Percentiles rank a stretch among this genome's conserved stretches.
These are phyloP conservation scores for Plagodis dolabraria DNA, from an alignment of 2,888 invertebrate species.

Conservation along the genomic window DNA sequence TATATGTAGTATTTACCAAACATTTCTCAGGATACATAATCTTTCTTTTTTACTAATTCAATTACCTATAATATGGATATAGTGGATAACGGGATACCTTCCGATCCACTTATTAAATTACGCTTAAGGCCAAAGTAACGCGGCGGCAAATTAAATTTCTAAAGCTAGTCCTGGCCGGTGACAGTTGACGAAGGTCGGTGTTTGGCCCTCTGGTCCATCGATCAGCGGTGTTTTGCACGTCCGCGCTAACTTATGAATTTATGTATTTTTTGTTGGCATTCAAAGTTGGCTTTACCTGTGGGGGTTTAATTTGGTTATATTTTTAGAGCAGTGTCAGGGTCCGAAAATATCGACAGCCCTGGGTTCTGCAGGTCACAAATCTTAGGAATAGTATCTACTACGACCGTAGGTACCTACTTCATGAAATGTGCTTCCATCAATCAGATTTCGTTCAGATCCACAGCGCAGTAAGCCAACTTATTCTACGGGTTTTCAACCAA, in stretches of 20 bases:
- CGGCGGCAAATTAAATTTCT: conserved; percentile 74
- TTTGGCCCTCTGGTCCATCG: conserved; percentile 46
- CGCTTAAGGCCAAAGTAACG: conserved; percentile 48
- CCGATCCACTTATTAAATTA: conserved; percentile 51
- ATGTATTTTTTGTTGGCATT: conserved; percentile 29
- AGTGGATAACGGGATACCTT: neutral
- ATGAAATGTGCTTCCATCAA: no score
- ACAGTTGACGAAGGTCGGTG: conserved; percentile 73
- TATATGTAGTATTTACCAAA: no score
- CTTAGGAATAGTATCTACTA: neutral
- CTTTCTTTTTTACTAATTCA: no score
- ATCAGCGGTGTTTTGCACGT: conserved; percentile 39
- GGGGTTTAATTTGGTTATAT: conserved; percentile 14
- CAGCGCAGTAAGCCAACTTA: no score
- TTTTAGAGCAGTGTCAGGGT: neutral
- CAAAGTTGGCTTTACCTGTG: conserved; percentile 19
- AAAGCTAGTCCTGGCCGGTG: conserved; percentile 58
- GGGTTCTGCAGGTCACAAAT: neutral
- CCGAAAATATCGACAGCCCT: no score
- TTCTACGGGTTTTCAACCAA: no score
- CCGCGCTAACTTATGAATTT: conserved; percentile 37
- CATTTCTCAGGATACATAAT: no score
- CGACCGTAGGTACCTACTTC: no score
- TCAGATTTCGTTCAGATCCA: no score
- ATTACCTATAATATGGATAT: no score